Percentiles rank a stretch among this genome's conserved stretches.
Evolutionary conservation across 2,888 invertebrate species (phyloP).

Genomic region (Choristoneura rosaceana): DNA sequence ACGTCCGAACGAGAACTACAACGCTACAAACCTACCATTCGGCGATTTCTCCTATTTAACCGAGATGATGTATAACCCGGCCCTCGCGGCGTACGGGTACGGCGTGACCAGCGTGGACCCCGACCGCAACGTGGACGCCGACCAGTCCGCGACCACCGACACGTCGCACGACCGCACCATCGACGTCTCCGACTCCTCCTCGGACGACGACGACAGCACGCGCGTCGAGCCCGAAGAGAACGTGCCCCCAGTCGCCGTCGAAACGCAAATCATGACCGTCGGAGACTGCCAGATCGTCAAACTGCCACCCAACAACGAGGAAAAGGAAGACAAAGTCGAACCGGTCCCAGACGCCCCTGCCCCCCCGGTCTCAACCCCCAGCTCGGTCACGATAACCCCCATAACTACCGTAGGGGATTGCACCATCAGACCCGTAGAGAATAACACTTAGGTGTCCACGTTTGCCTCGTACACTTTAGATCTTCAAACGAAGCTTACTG

Average conservation of each 20-base stretch:
- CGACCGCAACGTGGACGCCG: slow-evolving; percentile 67
- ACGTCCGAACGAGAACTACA: slow-evolving; percentile 83
- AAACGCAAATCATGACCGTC: slow-evolving; percentile 81
- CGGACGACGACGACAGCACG: slow-evolving; percentile 70
- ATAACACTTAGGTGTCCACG: slow-evolving; percentile 63
- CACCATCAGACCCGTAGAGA: slow-evolving; percentile 79
- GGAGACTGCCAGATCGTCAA: slow-evolving; percentile 83
- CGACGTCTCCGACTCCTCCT: slow-evolving; percentile 75
- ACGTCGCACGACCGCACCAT: slow-evolving; percentile 72
- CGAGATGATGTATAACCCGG: slow-evolving; percentile 81
- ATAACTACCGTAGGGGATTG: slow-evolving; percentile 81
- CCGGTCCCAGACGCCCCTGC: slow-evolving; percentile 54
- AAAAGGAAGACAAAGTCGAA: slow-evolving; percentile 65
- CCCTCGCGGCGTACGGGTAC: slow-evolving; percentile 66
- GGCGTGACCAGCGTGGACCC: slow-evolving; percentile 70
- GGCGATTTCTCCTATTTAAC: slow-evolving; percentile 84
- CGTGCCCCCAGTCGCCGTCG: slow-evolving; percentile 67
- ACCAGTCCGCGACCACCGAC: slow-evolving; percentile 59
- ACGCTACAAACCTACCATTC: slow-evolving; percentile 82
- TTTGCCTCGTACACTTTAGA: slow-evolving; percentile 25
- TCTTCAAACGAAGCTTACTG: slow-evolving; percentile 24
- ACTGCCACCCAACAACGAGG: slow-evolving; percentile 68
- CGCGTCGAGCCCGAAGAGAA: slow-evolving; percentile 70
- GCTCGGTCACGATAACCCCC: slow-evolving; percentile 78
- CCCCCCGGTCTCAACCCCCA: slow-evolving; percentile 64